Conservation (phyloP, 2,113 vertebrate species). For the Psephotus haematonotus region DNA sequence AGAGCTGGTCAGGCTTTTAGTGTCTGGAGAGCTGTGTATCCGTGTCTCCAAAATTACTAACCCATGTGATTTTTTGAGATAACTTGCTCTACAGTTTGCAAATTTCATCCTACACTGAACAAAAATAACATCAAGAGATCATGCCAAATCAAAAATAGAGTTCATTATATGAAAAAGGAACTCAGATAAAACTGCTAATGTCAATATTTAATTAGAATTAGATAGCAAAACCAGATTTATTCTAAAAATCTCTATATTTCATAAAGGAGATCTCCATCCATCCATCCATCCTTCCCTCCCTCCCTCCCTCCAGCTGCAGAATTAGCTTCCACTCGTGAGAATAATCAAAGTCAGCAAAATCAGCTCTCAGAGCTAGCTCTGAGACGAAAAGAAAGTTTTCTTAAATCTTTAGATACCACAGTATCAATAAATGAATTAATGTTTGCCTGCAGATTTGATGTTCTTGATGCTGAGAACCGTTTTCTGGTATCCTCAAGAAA, state of each 20-base stretch:
- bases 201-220: neutral
- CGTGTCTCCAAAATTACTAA: neutral
- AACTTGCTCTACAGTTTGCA: neutral
- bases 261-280: neutral
- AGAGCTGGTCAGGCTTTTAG: neutral
- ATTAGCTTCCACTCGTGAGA: neutral
- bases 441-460: neutral
- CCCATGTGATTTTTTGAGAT: neutral
- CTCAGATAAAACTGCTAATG: neutral
- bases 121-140: neutral
- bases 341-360: neutral
- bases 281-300: too few relatives aligned
- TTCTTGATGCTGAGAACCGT: neutral
- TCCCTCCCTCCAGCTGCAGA: neutral
- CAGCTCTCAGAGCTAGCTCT: neutral
- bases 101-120: accelerated
- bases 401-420: neutral
- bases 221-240: neutral
- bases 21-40: neutral
- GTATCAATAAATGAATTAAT: neutral
- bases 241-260: neutral
- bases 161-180: neutral
- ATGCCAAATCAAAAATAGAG: neutral
- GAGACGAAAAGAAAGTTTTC: neutral
- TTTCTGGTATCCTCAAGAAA: neutral